phyloP scores from a whole-genome alignment of 2,888 invertebrate genomes.

The Cataglyphis albicans region DNA sequence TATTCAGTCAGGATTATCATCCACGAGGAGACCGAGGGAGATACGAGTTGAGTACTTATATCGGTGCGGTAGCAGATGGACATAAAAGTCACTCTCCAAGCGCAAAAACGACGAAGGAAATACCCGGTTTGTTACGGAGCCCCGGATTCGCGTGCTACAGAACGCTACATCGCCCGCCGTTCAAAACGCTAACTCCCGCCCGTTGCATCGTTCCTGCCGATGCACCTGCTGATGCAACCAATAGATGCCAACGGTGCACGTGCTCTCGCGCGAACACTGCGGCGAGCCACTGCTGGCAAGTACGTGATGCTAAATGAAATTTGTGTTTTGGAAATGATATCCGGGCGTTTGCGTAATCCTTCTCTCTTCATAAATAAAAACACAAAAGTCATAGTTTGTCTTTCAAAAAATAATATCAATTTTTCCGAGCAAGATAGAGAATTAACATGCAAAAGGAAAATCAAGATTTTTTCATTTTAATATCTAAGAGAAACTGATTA shows the following conservation, averaged over 20 bases:
- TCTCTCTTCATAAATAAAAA: neutral
- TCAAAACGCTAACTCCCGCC: conserved; percentile 23
- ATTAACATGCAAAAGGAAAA: neutral
- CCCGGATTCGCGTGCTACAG: conserved; percentile 62
- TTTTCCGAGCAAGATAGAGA: neutral
- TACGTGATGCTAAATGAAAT: neutral
- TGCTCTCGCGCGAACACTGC: conserved; percentile 19
- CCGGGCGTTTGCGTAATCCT: neutral
- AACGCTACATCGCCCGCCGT: conserved; percentile 40
- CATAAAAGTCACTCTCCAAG: conserved; percentile 54
- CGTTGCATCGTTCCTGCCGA: conserved; percentile 44
- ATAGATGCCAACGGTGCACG: conserved; percentile 34
- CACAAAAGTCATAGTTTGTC: neutral
- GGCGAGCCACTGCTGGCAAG: neutral
- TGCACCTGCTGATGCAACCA: conserved; percentile 69
- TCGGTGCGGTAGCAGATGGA: conserved; percentile 57
- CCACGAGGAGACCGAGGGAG: conserved; percentile 23
- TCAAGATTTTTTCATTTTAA: neutral
- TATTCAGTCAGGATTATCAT: conserved; percentile 28
- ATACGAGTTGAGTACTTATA: conserved; percentile 26
- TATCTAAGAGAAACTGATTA: neutral
- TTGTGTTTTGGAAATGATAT: neutral
- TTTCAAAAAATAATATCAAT: neutral
- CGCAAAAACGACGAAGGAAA: conserved; percentile 13
- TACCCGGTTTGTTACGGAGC: conserved; percentile 51